Base-by-base conservation (phyloP, 1,140 invertebrate genomes). In the Brachionus asplanchnoidis region DNA sequence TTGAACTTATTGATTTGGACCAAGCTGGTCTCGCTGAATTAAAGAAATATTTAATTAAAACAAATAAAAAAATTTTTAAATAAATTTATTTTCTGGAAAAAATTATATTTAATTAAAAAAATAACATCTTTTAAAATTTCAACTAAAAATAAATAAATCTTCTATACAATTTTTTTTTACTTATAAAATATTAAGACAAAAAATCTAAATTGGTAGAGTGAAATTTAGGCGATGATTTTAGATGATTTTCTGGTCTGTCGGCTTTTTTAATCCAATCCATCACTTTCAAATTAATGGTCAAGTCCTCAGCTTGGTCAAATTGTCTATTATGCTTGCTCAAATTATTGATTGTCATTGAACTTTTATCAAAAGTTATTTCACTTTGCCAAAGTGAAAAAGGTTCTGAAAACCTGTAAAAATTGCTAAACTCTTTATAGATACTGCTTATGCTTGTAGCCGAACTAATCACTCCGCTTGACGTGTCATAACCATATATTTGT, bases 141-240 rank as follows among this genome's bases (percentile, higher is more conserved):
- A n/a, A 50, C 6, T n/a, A 56, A 56, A 56, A 56, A 56, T 56
- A 56, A 60, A 60, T 60, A 60, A 20, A 60, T 60, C 2, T 23
- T 20, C 3, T 60, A 9, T 20, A 60, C 53, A 60, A 23, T n/a
- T 60, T 60, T 17, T 60, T 20, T 1, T 9, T 20, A 8, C 20
- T 60, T 60, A 20, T 9, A 17, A 36, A 36, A 6, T 7, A 0
- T 36, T 70, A 40, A 9, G 9, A 20, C n/a, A 73, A 36, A 73
- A 73, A 73, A 73, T 73, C 68, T 9, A 73, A 42, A 42, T 73
- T 73, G 9, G 68, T 73, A 17, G 68, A 73, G 17, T 73, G 32
- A 73, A 73, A 73, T 42, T 73, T 73, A 0, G 68, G 68, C 3
- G 68, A 73, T 44, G 42, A 23, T 42, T 73, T 73, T 23, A 73